Percentiles rank a stretch among this genome's conserved stretches.
phyloP scores from a whole-genome alignment of 2,113 vertebrate genomes.

The Microcebus griseorufus region DNA sequence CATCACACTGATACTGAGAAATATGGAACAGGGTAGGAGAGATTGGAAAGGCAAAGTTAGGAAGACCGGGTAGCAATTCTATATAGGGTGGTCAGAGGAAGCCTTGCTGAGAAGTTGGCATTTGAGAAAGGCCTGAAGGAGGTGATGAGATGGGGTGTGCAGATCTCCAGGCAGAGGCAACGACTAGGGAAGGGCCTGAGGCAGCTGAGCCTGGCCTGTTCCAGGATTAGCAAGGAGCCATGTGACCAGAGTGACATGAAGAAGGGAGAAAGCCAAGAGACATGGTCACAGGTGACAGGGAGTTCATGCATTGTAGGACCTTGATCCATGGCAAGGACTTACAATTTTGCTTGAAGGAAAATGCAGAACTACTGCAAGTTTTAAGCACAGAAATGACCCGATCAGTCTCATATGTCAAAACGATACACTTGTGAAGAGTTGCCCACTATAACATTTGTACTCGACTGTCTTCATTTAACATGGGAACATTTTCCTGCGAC shows the following conservation, averaged over 20 bases:
- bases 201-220: neutral
- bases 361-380: neutral
- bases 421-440: too few species aligned
- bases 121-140: neutral
- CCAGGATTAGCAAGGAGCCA: neutral
- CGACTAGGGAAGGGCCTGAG: neutral
- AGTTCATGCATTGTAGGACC: neutral
- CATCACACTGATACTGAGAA: neutral
- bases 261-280: accelerated
- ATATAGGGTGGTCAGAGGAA: too few species aligned
- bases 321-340: neutral
- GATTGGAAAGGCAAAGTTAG: too few species aligned
- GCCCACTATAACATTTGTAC: neutral
- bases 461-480: neutral
- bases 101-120: neutral
- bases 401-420: neutral
- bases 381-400: neutral
- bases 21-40: neutral
- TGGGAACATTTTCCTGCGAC: neutral
- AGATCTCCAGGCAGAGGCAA: too few species aligned
- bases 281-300: too few species aligned
- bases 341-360: neutral
- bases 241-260: neutral
- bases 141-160: too few species aligned
- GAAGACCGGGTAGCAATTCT: too few species aligned